Base-by-base conservation (phyloP, 2,113 vertebrate species). In the Sapajus apella region DNA sequence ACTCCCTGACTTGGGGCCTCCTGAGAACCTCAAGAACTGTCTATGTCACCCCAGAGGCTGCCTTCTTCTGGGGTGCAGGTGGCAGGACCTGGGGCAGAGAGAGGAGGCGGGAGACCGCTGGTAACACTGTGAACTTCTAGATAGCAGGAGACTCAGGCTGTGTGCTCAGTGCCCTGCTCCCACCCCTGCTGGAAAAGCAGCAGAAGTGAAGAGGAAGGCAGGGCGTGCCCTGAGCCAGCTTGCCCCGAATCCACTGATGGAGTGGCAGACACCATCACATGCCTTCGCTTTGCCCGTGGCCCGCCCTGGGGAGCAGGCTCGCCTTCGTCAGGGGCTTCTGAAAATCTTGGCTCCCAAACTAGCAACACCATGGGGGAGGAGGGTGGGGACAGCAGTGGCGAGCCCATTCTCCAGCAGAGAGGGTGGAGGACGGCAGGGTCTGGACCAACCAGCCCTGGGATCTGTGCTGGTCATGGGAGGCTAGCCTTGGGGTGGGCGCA, bases 311-410 rank as follows among this genome's bases (percentile, higher is more conserved):
- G 72, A 66, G n/a, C 73, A 37, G 45, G 40, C 11, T 20, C 13
- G 1, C 25, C 6, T 21, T 55, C 30, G 45, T 12, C 10, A 6
- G 21, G 7, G 6, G 7, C 17, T 20, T 40, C 18, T 2, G 17
- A 30, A 20, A 79, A 25, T 43, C 37, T n/a, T 1, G 1, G n/a
- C 17, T 45, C 83, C 66, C 18, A 1, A 0, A 0, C 16, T 6
- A 43, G 76, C 64, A 14, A 8, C 11, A 2, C 11, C 20, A 7
- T 11, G 0, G 35, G 7, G 14, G 10, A 1, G 80, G 5, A 2
- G 10, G n/a, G 1, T 27, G 12, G 23, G 0, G 8, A 8, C 8
- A 11, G n/a, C 11, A 30, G 58, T 23, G 0, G 1, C 1, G 0
- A 20, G 66, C 40, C 43, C 2, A 0, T 21, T 43, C 43, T 30